Conservation (phyloP, 1,140 invertebrate genomes). For the Prorops nasuta region DNA sequence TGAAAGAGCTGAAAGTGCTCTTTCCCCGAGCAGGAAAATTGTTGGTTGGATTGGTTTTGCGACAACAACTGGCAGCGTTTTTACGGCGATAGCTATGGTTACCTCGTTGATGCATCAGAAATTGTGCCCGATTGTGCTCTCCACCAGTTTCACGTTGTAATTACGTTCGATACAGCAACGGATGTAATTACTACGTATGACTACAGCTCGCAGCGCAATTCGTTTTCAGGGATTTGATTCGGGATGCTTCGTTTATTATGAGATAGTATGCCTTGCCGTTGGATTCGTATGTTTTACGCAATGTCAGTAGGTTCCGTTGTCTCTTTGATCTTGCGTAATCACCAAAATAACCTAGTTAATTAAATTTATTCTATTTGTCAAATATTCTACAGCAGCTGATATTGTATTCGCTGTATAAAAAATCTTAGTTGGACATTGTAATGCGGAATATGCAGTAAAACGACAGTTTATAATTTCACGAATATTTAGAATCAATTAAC, state of each 20-base stretch:
- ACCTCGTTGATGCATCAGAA: slow-evolving; percentile 11
- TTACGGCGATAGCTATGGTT: neutral
- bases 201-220: slow-evolving; percentile 18
- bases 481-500: too few species aligned
- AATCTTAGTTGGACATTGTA: too few species aligned
- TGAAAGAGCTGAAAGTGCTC: neutral
- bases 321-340: too few species aligned
- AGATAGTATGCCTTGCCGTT: neutral
- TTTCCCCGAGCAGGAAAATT: neutral
- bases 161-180: slow-evolving; percentile 14
- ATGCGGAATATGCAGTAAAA: too few species aligned
- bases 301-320: too few species aligned
- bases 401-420: too few species aligned
- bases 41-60: neutral
- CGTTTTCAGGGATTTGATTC: slow-evolving; percentile 11
- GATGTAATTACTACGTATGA: slow-evolving; percentile 20
- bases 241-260: slow-evolving; percentile 22
- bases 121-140: slow-evolving; percentile 15
- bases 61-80: neutral
- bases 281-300: neutral
- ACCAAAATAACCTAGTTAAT: too few species aligned
- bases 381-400: too few species aligned
- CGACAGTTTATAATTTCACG: too few species aligned
- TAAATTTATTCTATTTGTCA: too few species aligned
- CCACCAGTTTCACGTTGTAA: slow-evolving; percentile 17